Conservation (phyloP, 2,888 invertebrate genomes). For the Cremastinae sp. region DNA sequence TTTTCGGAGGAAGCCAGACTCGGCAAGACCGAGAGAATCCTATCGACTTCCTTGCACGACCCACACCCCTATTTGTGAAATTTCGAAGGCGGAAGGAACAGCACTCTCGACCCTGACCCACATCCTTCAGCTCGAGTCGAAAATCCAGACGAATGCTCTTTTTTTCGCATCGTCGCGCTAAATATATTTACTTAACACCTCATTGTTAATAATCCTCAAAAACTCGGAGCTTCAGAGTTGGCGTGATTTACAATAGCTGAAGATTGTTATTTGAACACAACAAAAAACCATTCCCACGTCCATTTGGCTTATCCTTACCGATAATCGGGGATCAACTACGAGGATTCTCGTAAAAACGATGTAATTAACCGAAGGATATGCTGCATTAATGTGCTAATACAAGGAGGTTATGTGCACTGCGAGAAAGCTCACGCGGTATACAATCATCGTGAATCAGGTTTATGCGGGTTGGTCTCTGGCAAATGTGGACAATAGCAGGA, state of each 20-base stretch:
- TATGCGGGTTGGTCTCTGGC: conserved; percentile 12
- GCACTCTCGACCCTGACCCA: conserved; percentile 56
- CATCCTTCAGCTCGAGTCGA: conserved; percentile 45
- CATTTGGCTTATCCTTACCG: too few species aligned
- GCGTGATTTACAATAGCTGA: too few species aligned
- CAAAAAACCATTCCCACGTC: too few species aligned
- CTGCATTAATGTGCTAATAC: too few species aligned
- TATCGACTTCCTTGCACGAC: conserved; percentile 17
- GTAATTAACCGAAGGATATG: too few species aligned
- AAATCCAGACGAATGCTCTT: conserved; percentile 49
- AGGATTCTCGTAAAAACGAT: too few species aligned
- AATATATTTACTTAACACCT: conserved; percentile 4
- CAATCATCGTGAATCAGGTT: conserved; percentile 27
- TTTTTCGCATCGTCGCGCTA: conserved; percentile 3
- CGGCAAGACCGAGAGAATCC: conserved; percentile 22
- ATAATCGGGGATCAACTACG: too few species aligned
- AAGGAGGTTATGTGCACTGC: too few species aligned
- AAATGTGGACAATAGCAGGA: conserved; percentile 43
- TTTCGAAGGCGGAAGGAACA: conserved; percentile 47
- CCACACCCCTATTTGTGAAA: conserved; percentile 33
- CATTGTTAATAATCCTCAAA: neutral
- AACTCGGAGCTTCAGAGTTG: too few species aligned
- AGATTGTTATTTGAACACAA: too few species aligned
- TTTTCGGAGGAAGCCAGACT: neutral
- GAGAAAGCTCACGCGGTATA: too few species aligned